Evolutionary conservation across 64 coral and sea anemone species (phyloP), one percentile per base, ranked within the genome.

Genomic region (Dendronephthya gigantea): DNA sequence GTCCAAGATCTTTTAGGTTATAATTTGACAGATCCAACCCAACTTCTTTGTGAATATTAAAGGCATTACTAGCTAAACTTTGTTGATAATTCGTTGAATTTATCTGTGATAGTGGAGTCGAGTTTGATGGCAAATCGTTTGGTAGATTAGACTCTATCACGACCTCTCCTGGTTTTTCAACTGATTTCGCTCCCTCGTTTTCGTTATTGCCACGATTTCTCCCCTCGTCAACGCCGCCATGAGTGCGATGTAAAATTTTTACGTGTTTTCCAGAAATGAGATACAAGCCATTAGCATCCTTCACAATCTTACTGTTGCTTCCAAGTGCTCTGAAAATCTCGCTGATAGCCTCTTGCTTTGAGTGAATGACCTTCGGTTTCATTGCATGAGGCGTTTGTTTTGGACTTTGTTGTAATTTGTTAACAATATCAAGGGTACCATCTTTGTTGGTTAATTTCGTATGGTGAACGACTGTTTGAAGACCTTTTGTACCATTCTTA

Each of bases 261-360:
- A 79, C 72, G 13, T 39, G 25, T 79, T 79, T 79, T 5, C 72
- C 72, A 34, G 72, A 79, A 34, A 79, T 79, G 12, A 79, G 32
- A 19, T 79, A 79, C 8, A 79, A 79, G 36, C 72, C 72, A 34
- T 79, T 79, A 3, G 72, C 72, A 79, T 79, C 72, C 29, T 79
- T 79, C 11, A 79, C 72, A 79, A 79, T 79, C 15, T 79, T 34
- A 39, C 29, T 79, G 32, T 39, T 35, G 32, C 32, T 79, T 39
- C 72, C 72, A 34, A 79, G 36, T 35, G 30, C 72, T 79, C 37
- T 79, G 15, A 79, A 34, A 35, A 79, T 79, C 72, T 79, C 36
- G 7, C 72, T 33, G 29, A 79, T 79, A 4, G 72, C 72, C 37
- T 79, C 72, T 28, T 29, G 30, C 37, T 79, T 79, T 34, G 72